A percentile compares a stretch with the other conserved stretches of the same genome.
Evolutionary conservation across 2,797 vertebrate species (phyloP).

Genomic region (Pangasius mekongensis): DNA sequence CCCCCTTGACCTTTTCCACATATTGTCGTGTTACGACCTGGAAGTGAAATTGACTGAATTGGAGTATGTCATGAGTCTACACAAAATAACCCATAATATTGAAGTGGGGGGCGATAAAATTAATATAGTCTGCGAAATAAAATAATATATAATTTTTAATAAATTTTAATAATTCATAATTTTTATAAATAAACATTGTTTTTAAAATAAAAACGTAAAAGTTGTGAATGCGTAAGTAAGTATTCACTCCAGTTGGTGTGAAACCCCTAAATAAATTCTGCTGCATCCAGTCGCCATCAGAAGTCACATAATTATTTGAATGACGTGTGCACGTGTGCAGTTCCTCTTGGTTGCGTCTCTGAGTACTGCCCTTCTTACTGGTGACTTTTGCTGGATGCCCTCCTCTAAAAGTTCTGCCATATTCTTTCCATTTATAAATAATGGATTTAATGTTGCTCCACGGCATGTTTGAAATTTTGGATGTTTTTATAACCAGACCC

Average conservation of each 20-base stretch:
- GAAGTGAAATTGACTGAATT: neutral
- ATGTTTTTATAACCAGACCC: neutral
- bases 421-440: neutral
- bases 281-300: neutral
- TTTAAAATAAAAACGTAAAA: neutral
- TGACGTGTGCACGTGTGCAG: neutral
- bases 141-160: too few species aligned
- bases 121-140: neutral
- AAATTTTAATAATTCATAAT: neutral
- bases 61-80: neutral
- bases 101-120: too few species aligned
- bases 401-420: neutral
- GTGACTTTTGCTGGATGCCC: neutral
- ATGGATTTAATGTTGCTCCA: neutral
- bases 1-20: neutral
- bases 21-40: neutral
- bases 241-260: neutral
- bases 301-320: neutral
- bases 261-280: neutral
- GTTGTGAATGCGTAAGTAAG: neutral
- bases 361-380: neutral
- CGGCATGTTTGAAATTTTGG: neutral
- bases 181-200: neutral
- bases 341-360: neutral
- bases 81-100: neutral